Evolutionary conservation across 2,113 vertebrate species (phyloP), one percentile per base, ranked within the genome.

Genomic region (Jacana jacana): DNA sequence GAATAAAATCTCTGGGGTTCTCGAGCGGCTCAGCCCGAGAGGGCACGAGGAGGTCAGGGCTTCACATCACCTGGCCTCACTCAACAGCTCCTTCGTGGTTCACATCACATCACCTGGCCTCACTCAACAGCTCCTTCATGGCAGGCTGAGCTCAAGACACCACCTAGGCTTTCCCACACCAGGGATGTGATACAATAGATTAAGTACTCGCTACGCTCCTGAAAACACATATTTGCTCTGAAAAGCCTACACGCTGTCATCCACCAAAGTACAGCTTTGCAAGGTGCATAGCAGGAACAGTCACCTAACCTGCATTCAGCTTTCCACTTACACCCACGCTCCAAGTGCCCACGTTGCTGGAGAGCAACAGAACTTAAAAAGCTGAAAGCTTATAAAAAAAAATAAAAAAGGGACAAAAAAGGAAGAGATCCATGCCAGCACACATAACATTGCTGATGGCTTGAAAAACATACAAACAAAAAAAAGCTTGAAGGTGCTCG

Each of bases 171-270:
- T 11, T 25, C 44, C 31, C 68, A 23, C 49, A 22, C 16, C 57
- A 51, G 0, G 0, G 63, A 13, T 17, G 22, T 1, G 1, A 27
- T 2, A 8, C 0, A 18, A 54, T 5, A 23, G 10, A 15, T 15
- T 4, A 35, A 80, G 37, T 18, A 15, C 24, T 61, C 4, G 0
- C 10, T 28, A 6, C 18, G 7, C 55, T 33, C 10, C 72, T 9
- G 37, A 70, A 42, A 30, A n/a, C 35, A 31, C 31, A 9, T 12
- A 42, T 52, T 24, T 30, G 35, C 79, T 46, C 83, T 35, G 39
- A 42, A 27, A 51, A 87, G 58, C 52, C 69, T 44, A 48, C 35
- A 10, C 3, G 2, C n/a, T 63, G 73, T 14, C 69, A 64, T 3
- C 10, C 6, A 1, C 69, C 12, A 4, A 77, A 57, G 28, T 3